These are phyloP conservation scores for Cataglyphis albicans DNA, from an alignment of 2,888 invertebrate species.

Conservation along the genomic window DNA sequence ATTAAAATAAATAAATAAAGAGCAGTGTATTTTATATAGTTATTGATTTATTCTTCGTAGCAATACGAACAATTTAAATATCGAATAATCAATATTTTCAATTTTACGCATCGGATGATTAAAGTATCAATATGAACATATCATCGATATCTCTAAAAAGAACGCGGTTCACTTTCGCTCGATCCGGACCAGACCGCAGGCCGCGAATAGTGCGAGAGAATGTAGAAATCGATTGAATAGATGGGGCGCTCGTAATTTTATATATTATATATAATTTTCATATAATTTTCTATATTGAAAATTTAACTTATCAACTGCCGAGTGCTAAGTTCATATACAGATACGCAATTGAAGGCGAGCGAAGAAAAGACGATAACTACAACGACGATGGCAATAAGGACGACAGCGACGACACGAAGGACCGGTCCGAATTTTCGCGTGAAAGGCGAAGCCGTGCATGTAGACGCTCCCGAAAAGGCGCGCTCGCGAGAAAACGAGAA, in stretches of 20 bases:
- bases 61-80: slow-evolving; percentile 13
- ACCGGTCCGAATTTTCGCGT: slow-evolving; percentile 61
- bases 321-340: background rate
- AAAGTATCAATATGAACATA: slow-evolving; percentile 31
- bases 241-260: slow-evolving; percentile 2
- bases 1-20: no score
- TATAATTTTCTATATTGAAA: background rate
- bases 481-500: slow-evolving; percentile 40
- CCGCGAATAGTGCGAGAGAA: slow-evolving; percentile 64
- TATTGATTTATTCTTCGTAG: background rate
- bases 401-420: background rate
- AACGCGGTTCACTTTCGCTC: slow-evolving; percentile 73
- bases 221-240: slow-evolving; percentile 18
- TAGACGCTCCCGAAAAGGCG: slow-evolving; percentile 50
- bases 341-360: slow-evolving; percentile 57
- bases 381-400: background rate
- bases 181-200: slow-evolving; percentile 65
- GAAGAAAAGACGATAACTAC: slow-evolving; percentile 23
- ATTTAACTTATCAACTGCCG: background rate
- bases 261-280: background rate
- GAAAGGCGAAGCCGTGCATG: slow-evolving; percentile 48
- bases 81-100: background rate
- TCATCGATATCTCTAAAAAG: slow-evolving; percentile 31
- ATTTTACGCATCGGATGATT: slow-evolving; percentile 32
- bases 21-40: background rate